A percentile compares a stretch with the other conserved stretches of the same genome.
Conservation (phyloP, 35 echinoderm and acorn worm genomes). For the Heliocidaris tuberculata region DNA sequence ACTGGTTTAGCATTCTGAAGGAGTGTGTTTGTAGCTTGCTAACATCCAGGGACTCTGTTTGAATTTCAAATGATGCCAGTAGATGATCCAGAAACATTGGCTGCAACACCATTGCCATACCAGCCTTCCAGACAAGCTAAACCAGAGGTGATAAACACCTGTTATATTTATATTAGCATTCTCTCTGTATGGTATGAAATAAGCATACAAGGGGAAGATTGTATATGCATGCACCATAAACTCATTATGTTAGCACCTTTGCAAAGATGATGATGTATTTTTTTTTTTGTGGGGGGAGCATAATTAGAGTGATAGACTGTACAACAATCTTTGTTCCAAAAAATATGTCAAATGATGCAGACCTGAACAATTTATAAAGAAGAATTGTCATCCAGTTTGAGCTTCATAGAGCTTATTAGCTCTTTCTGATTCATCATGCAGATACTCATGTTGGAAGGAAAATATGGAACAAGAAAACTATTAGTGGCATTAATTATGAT, state of each 20-base stretch:
- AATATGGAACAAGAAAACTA: too few relatives aligned
- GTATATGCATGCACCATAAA: neutral
- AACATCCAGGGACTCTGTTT: neutral
- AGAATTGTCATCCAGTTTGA: too few relatives aligned
- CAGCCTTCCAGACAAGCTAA: neutral
- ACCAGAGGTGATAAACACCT: neutral
- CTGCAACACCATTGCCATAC: neutral
- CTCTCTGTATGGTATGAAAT: neutral
- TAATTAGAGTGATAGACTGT: too few relatives aligned
- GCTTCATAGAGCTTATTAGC: too few relatives aligned
- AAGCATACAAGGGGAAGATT: neutral
- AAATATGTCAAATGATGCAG: too few relatives aligned
- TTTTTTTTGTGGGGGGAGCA: too few relatives aligned
- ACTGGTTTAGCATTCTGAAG: neutral
- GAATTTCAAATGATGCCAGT: conserved; percentile 11
- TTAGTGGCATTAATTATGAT: too few relatives aligned
- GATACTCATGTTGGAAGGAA: too few relatives aligned
- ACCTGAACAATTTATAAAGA: too few relatives aligned
- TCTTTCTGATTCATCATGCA: too few relatives aligned
- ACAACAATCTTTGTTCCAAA: too few relatives aligned
- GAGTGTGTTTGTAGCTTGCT: neutral
- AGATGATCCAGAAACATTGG: conserved; percentile 1
- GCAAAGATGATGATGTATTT: neutral
- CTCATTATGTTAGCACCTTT: neutral
- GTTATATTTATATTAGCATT: neutral